phyloP scores from a whole-genome alignment of 2,888 invertebrate genomes.

The Noctua comes region DNA sequence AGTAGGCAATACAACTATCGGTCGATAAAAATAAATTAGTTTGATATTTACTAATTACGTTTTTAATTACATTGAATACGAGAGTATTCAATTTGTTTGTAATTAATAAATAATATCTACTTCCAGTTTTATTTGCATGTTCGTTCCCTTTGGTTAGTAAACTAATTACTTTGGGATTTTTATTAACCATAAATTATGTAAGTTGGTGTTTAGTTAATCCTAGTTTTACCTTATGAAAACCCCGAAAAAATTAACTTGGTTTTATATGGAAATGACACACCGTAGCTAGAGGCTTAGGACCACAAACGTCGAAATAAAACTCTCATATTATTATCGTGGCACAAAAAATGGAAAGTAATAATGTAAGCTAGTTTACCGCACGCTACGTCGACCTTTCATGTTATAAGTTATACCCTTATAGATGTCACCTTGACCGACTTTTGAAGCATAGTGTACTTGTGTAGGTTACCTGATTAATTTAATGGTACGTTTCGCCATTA shows the following conservation, averaged over 20 bases:
- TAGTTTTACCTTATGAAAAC: slow-evolving; percentile 27
- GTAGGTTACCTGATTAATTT: slow-evolving; percentile 40
- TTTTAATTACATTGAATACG: background rate
- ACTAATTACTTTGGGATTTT: slow-evolving; percentile 17
- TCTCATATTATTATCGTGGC: slow-evolving; percentile 38
- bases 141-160: background rate
- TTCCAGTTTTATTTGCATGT: slow-evolving; percentile 15
- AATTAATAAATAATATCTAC: background rate
- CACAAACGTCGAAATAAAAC: slow-evolving; percentile 34
- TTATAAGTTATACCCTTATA: slow-evolving; percentile 66
- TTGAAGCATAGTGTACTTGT: slow-evolving; percentile 34
- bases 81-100: too few species aligned
- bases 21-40: background rate
- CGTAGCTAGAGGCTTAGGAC: slow-evolving; percentile 2
- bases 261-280: slow-evolving; percentile 41
- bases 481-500: slow-evolving; percentile 8
- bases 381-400: slow-evolving; percentile 65
- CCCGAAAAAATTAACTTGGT: slow-evolving; percentile 30
- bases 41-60: background rate
- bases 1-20: background rate
- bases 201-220: slow-evolving; percentile 4
- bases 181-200: slow-evolving; percentile 16
- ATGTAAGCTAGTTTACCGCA: slow-evolving; percentile 56
- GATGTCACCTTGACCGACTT: slow-evolving; percentile 73
- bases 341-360: slow-evolving; percentile 56